These are phyloP conservation scores for Icerya purchasi DNA, from an alignment of 2,888 invertebrate genomes.

Conservation along the genomic window DNA sequence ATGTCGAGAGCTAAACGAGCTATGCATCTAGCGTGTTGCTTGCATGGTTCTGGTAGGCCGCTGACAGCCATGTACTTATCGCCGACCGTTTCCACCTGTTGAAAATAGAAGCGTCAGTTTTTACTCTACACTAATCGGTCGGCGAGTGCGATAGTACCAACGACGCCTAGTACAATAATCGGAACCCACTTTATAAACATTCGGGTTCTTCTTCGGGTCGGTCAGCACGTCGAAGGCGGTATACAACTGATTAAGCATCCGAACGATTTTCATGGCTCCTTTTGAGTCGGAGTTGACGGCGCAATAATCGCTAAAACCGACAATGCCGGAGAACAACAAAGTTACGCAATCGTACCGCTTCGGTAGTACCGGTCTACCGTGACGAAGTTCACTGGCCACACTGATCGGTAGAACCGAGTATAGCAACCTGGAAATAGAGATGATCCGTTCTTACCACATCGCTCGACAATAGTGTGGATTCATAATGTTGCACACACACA, in stretches of 20 bases:
- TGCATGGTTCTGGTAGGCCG: constrained; percentile 76
- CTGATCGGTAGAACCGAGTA: constrained; percentile 86
- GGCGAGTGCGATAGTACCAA: too few species aligned
- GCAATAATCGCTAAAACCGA: constrained; percentile 78
- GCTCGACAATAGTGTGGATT: too few species aligned
- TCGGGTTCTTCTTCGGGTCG: constrained; percentile 75
- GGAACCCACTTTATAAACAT: constrained; percentile 70
- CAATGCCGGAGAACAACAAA: constrained; percentile 79
- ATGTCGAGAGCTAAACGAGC: constrained; percentile 75
- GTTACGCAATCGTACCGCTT: constrained; percentile 75
- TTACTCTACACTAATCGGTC: too few species aligned
- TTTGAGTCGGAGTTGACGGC: constrained; percentile 72
- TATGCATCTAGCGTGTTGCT: constrained; percentile 75
- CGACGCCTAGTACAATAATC: background rate
- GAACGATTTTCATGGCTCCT: constrained; percentile 89
- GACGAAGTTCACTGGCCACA: constrained; percentile 84
- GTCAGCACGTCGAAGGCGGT: constrained; percentile 84
- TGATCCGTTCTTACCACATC: background rate
- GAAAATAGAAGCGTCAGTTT: too few species aligned
- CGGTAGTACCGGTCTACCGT: constrained; percentile 75
- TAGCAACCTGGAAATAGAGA: constrained; percentile 40
- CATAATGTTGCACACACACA: too few species aligned
- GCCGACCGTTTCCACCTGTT: constrained; percentile 86
- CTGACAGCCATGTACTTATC: constrained; percentile 97
- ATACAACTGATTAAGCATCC: constrained; percentile 79